Conservation (phyloP, 64 coral and sea anemone species). For the Montipora sp. region DNA sequence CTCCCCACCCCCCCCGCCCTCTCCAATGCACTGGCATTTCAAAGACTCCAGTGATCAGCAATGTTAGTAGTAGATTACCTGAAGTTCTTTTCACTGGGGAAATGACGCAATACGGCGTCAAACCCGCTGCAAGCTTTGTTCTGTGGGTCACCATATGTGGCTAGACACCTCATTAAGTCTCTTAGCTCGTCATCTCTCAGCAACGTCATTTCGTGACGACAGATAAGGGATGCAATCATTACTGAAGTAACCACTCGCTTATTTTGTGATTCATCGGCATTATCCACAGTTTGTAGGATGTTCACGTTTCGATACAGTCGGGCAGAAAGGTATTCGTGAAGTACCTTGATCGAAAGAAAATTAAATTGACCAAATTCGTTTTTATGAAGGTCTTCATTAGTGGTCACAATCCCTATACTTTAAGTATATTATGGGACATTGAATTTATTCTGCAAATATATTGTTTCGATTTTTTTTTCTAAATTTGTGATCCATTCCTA, state of each 20-base stretch:
- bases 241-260: conserved; percentile 18
- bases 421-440: too few species aligned
- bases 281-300: neutral
- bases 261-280: neutral
- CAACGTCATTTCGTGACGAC: neutral
- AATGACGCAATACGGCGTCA: neutral
- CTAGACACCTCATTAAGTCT: neutral
- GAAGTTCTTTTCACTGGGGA: neutral
- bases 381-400: too few species aligned
- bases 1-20: too few species aligned
- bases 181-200: neutral
- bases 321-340: neutral
- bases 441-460: too few species aligned
- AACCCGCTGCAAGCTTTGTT: neutral
- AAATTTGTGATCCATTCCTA: too few species aligned
- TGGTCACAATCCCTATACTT: too few species aligned
- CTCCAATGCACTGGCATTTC: too few species aligned
- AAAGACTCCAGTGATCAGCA: too few species aligned
- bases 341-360: neutral
- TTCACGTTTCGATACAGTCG: conserved; percentile 10
- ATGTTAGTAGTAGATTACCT: neutral
- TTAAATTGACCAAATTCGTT: too few species aligned
- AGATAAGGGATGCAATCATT: conserved; percentile 12
- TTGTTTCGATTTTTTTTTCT: too few species aligned
- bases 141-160: neutral